Base-by-base conservation (phyloP, 2,888 invertebrate species). In the Habroteleia sp. region DNA sequence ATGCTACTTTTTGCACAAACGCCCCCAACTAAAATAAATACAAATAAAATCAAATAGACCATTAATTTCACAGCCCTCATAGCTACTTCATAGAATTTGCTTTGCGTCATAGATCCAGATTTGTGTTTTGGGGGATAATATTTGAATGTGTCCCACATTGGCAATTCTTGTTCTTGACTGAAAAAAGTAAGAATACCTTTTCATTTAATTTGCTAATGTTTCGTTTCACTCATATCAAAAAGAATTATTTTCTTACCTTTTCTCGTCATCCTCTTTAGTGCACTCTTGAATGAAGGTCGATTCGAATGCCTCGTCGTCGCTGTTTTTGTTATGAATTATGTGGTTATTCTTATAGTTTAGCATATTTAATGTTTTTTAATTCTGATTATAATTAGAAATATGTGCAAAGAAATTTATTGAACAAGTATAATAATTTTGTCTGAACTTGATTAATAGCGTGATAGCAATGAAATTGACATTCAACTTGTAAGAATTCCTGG, bases 121-220 rank as follows among this genome's bases (percentile, higher is more conserved):
- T 92, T 91, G 72, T 91, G 90, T 84, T 92, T 91, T 50, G 93
- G 90, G 0, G 94, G 94, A 5, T 93, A 90, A 80, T 93, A 92
- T 82, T 93, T 91, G 87, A 96, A 96, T 7, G 93, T 91, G 84
- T 96, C 94, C 96, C 96, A 97, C 89, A 92, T 90, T 84, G 92
- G 91, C 3, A 90, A 88, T 80, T 91, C 91, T 17, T 83, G 79
- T 33, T 80, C 77, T 6, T 52, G 63, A 42, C 84, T 84, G 16
- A 7, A 72, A 66, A 11, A 46, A 23, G 7, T 14, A 16, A n/a
- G 20, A 20, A 3, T 20, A 20, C 5, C 5, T 20, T 20, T 27
- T 44, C 27, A 44, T 27, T 13, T n/a, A 27, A 27, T 44, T 42
- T 5, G 20, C n/a, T 14, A 29, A 8, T 10, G 16, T 2, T 41